These are phyloP conservation scores for Dendrocincla fuliginosa DNA, from an alignment of 2,797 vertebrate species.

Conservation along the genomic window DNA sequence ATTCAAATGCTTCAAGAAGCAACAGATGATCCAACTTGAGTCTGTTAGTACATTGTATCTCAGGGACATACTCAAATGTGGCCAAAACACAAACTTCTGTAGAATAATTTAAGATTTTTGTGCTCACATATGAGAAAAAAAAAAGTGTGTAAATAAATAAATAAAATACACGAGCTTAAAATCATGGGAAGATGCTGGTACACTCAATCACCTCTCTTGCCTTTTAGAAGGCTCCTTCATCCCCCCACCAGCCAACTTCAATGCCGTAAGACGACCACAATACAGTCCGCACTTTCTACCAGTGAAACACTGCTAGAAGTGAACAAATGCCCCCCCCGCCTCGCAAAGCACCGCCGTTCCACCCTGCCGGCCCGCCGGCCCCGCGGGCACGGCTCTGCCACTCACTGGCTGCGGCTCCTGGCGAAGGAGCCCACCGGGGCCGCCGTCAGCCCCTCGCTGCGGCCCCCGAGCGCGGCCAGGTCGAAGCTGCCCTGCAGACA, in stretches of 20 bases:
- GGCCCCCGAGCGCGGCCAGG: constrained; percentile 10
- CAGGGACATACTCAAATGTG: neutral
- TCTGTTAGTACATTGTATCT: neutral
- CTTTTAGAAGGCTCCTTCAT: neutral
- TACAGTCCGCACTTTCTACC: fast-evolving
- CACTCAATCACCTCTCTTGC: too few relatives aligned
- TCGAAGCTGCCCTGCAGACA: neutral
- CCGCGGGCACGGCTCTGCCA: fast-evolving
- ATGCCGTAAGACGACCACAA: fast-evolving
- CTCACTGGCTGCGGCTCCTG: constrained; percentile 12
- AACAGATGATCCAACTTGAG: neutral
- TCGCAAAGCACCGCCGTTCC: too few relatives aligned
- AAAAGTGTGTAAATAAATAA: too few relatives aligned
- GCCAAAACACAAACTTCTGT: neutral
- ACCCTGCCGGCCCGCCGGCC: fast-evolving
- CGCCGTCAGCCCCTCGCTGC: neutral
- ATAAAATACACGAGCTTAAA: fast-evolving
- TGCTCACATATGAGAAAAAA: neutral
- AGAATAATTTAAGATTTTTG: neutral
- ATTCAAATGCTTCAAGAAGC: neutral
- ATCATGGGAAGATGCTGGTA: fast-evolving
- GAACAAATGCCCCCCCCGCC: neutral
- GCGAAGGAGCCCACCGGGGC: constrained; percentile 9
- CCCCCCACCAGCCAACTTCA: neutral
- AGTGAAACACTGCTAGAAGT: fast-evolving